These are phyloP conservation scores for Copidosoma floridanum DNA, from an alignment of 1,140 invertebrate species.

Conservation along the genomic window DNA sequence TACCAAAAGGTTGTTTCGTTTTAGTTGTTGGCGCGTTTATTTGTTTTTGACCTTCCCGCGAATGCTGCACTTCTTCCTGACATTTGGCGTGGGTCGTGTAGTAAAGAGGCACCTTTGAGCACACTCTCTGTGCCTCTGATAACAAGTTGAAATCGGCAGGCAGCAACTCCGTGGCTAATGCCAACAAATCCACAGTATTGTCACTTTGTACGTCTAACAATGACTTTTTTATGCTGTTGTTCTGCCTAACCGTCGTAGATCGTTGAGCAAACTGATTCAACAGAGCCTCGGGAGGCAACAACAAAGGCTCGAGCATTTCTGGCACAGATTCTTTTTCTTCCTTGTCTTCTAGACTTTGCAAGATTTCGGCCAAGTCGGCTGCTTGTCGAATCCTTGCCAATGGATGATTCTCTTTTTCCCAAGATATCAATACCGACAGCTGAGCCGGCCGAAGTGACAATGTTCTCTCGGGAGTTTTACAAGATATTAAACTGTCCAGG, in stretches of 20 bases:
- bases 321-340: conserved; percentile 51
- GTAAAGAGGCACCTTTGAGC: conserved; percentile 48
- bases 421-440: conserved; percentile 45
- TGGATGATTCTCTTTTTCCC: conserved; percentile 52
- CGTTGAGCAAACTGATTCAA: conserved; percentile 78
- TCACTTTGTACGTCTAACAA: conserved; percentile 33
- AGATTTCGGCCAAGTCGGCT: conserved; percentile 39
- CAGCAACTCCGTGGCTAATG: conserved; percentile 66
- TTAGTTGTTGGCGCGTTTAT: conserved; percentile 46
- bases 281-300: conserved; percentile 70
- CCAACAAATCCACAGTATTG: conserved; percentile 59
- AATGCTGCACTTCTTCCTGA: conserved; percentile 40
- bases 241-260: conserved; percentile 31
- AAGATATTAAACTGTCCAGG: conserved; percentile 45
- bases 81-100: conserved; percentile 45
- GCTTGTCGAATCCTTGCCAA: conserved; percentile 43
- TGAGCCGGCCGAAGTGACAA: conserved; percentile 46
- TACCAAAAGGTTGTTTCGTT: conserved; percentile 64
- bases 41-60: conserved; percentile 48
- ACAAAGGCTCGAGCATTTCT: conserved; percentile 61
- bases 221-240: conserved; percentile 29
- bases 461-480: conserved; percentile 41
- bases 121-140: conserved; percentile 59
- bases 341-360: conserved; percentile 47
- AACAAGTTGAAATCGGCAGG: conserved; percentile 63